Conservation (phyloP, 2,797 vertebrate genomes). For the Nothura maculosa region DNA sequence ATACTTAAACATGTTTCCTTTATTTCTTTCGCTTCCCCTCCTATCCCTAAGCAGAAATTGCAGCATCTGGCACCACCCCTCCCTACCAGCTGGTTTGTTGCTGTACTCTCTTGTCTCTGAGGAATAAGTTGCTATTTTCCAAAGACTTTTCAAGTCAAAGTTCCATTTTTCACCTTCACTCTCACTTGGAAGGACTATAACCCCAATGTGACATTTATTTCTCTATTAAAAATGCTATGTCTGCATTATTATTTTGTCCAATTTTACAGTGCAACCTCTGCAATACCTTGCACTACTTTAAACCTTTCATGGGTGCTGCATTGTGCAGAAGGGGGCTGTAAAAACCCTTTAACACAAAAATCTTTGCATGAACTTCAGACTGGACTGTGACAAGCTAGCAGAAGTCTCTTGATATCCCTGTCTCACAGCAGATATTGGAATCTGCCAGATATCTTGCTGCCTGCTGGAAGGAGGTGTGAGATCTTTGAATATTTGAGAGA, state of each 20-base stretch:
- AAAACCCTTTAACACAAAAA: not conserved
- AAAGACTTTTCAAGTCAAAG: not conserved
- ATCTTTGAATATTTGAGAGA: not conserved
- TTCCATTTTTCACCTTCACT: not conserved
- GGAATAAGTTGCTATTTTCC: slow-evolving; percentile 2
- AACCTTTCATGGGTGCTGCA: not conserved
- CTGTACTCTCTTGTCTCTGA: not conserved
- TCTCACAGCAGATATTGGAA: not conserved
- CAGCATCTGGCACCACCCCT: slow-evolving; percentile 12
- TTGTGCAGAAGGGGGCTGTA: not conserved
- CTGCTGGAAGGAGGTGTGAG: not conserved
- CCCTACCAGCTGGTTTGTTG: not conserved
- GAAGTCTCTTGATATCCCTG: not conserved
- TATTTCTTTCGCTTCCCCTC: not conserved
- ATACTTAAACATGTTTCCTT: not conserved
- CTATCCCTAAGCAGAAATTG: not conserved
- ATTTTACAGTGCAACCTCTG: slow-evolving; percentile 10
- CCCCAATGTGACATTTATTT: not conserved
- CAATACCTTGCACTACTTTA: not conserved
- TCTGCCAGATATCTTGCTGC: not conserved
- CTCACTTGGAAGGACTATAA: not conserved
- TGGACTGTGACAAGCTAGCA: not conserved
- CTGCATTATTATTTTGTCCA: not conserved
- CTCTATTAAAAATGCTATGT: not conserved
- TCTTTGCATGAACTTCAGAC: not conserved